Evolutionary conservation across 2,113 vertebrate species (phyloP).

Genomic region (Monopterus albus): DNA sequence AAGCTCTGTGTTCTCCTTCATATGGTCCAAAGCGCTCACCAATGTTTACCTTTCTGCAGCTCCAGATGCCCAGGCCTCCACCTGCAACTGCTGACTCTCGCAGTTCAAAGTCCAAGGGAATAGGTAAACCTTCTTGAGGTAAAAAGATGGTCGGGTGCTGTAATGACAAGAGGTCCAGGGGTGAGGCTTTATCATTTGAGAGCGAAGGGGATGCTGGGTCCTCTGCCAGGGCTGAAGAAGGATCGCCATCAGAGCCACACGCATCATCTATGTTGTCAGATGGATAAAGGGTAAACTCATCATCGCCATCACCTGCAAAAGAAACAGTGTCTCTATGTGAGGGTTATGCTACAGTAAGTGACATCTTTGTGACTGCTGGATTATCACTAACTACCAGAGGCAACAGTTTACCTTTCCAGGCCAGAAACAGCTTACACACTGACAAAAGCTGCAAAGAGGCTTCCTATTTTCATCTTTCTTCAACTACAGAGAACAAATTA

Average conservation of each 20-base stretch:
- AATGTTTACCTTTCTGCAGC: conserved; percentile 88
- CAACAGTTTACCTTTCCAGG: neutral
- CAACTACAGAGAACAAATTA: conserved; percentile 5
- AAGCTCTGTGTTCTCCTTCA: conserved; percentile 84
- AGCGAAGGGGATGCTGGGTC: conserved; percentile 86
- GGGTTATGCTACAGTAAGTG: conserved; percentile 14
- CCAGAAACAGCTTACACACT: neutral
- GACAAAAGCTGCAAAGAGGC: neutral
- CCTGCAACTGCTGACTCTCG: conserved; percentile 87
- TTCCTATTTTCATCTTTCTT: neutral
- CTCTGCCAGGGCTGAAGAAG: conserved; percentile 77
- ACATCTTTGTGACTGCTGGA: neutral
- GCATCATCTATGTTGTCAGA: conserved; percentile 85
- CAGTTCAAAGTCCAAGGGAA: conserved; percentile 93
- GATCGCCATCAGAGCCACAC: conserved; percentile 84
- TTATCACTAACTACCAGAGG: neutral
- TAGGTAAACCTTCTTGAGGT: conserved; percentile 83
- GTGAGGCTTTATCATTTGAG: conserved; percentile 87
- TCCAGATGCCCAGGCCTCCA: conserved; percentile 92
- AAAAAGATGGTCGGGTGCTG: conserved; percentile 83
- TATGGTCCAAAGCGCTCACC: conserved; percentile 96
- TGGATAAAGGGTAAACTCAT: conserved; percentile 85
- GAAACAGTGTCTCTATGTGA: conserved; percentile 47
- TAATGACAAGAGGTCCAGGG: conserved; percentile 86
- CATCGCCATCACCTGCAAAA: conserved; percentile 86